Conservation (phyloP, 2,113 vertebrate species). For the Plectropomus leopardus region DNA sequence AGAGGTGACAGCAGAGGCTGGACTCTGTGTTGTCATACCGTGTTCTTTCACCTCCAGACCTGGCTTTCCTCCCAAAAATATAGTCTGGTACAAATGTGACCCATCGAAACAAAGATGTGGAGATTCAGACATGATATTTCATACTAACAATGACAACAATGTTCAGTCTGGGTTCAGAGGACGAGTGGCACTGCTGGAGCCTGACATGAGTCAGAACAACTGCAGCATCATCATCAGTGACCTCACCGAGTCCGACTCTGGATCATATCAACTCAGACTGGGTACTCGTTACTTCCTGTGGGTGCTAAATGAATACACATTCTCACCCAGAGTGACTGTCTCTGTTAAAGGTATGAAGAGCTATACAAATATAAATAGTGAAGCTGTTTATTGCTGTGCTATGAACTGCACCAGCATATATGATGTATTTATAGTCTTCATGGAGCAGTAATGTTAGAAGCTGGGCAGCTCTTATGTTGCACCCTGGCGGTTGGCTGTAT, state of each 20-base stretch:
- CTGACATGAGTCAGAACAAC: constrained; percentile 5
- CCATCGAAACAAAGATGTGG: rapidly evolving
- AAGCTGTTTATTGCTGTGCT: neutral
- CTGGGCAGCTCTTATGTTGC: too few species aligned
- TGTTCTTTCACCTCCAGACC: constrained; percentile 12
- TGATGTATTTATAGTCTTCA: neutral
- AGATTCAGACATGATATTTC: constrained; percentile 34
- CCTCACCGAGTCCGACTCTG: constrained; percentile 58
- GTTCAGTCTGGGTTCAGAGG: neutral
- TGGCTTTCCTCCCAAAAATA: rapidly evolving
- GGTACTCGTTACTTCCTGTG: too few species aligned
- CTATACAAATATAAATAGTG: neutral
- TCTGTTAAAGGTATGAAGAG: constrained; percentile 57
- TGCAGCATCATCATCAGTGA: constrained; percentile 73
- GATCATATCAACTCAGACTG: constrained; percentile 62
- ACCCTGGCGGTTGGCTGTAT: too few species aligned
- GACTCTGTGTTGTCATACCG: constrained; percentile 67
- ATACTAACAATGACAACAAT: neutral
- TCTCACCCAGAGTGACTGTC: neutral
- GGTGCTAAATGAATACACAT: too few species aligned
- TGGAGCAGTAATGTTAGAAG: neutral
- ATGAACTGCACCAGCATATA: neutral
- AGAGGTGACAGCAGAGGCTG: constrained; percentile 53
- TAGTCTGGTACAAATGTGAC: constrained; percentile 70
- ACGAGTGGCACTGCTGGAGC: constrained; percentile 55